Evolutionary conservation across 2,888 invertebrate genomes (phyloP), one percentile per base, ranked within the genome.

Genomic region (Erpobdella octoculata): DNA sequence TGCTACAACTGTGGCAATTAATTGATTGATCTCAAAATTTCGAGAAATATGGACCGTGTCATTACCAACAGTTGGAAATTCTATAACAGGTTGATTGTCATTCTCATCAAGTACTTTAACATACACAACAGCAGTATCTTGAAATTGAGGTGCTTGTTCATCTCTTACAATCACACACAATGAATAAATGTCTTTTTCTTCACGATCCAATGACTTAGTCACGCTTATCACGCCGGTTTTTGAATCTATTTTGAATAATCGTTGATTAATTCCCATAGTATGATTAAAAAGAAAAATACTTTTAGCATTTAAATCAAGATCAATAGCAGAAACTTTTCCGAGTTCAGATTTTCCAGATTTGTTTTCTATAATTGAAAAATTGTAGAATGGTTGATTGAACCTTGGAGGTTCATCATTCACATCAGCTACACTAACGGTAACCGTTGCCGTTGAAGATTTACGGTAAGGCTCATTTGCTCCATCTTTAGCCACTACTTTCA

Each of bases 61-160:
- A 36, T 71, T 71, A 31, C 71, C 71, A n/a, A 67, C 31, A 15
- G 38, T 41, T 15, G 71, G 71, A 31, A 71, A 71, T n/a, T 71
- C 48, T 37, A 71, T 67, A 25, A 67, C 67, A 28, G 71, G 71
- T 18, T 58, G 58, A 18, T 71, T 66, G 33, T 71, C 71, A 46
- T 71, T 71, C 35, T 67, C 71, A 28, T 71, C 71, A 21, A n/a
- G 12, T 9, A 71, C 71, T n/a, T 31, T 18, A 2, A 71, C 67
- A 25, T 59, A 33, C 38, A 67, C 67, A 6, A 37, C 36, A 0
- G 71, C 71, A 9, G 37, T 41, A 31, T 59, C 67, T 18, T 37
- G 66, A n/a, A 59, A 8, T 18, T 37, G 33, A n/a, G 66, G 66
- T 9, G 21, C 25, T 6, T 67, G 67, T 12, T 71, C 71, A 38